A percentile compares a stretch with the other conserved stretches of the same genome.
Conservation (phyloP, 2,888 invertebrate genomes). For the Metacarcinus magister region DNA sequence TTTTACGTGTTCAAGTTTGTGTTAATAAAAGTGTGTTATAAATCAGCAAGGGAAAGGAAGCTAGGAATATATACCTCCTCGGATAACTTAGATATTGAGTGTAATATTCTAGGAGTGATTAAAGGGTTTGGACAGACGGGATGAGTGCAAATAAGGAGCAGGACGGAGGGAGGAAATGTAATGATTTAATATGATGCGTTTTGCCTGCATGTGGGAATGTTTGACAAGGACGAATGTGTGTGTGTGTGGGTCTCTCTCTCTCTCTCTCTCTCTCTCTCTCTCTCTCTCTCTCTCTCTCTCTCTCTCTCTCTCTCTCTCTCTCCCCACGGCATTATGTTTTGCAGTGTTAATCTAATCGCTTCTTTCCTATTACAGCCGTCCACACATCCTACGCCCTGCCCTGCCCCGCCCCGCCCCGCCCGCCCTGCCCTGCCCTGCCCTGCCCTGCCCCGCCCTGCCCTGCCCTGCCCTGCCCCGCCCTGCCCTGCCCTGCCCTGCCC, state of each 20-base stretch:
- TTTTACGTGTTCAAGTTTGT: too few species aligned
- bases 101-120: too few species aligned
- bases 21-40: too few species aligned
- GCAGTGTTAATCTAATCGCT: neutral
- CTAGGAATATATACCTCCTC: too few species aligned
- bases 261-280: slow-evolving; percentile 2
- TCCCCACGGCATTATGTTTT: neutral
- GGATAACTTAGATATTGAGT: too few species aligned
- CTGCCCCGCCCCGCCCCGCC: neutral
- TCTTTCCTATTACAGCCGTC: neutral
- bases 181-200: neutral
- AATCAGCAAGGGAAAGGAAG: too few species aligned
- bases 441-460: neutral
- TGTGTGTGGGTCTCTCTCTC: neutral
- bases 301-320: neutral
- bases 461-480: neutral
- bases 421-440: neutral
- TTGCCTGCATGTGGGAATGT: neutral
- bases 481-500: neutral
- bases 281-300: slow-evolving; percentile 2
- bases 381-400: too few species aligned
- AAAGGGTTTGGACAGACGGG: too few species aligned
- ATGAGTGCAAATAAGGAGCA: neutral
- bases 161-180: neutral
- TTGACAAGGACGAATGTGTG: neutral